These are phyloP conservation scores for Parotia lawesii DNA, from an alignment of 2,113 vertebrate genomes.

Conservation along the genomic window DNA sequence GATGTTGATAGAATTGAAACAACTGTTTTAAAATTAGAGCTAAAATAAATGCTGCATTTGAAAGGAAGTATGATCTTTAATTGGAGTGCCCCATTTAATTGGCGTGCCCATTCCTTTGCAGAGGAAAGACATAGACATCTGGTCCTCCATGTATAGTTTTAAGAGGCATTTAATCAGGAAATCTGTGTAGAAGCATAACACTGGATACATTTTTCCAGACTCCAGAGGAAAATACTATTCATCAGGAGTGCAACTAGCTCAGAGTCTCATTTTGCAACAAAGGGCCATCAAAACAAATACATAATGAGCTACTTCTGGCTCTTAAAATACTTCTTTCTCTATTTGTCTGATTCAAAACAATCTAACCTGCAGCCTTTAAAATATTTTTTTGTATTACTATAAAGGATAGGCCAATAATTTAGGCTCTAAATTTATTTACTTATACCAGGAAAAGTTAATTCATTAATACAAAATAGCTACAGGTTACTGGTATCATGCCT, in stretches of 20 bases:
- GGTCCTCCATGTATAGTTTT: neutral
- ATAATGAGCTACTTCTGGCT: neutral
- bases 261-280: neutral
- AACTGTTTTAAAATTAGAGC: neutral
- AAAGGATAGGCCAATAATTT: neutral
- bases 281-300: neutral
- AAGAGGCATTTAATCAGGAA: conserved; percentile 3
- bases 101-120: neutral
- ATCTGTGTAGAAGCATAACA: neutral
- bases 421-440: neutral
- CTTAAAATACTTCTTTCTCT: neutral
- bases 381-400: neutral
- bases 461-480: neutral
- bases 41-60: neutral
- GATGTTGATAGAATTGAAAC: neutral
- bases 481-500: neutral
- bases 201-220: neutral
- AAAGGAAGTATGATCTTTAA: neutral
- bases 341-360: neutral
- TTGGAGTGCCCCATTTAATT: neutral
- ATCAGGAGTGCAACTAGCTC: neutral
- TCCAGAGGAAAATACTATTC: neutral
- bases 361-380: neutral
- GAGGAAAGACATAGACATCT: neutral
- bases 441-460: neutral